Evolutionary conservation across 1,140 invertebrate genomes (phyloP).

Genomic region (Zaprionus kolodkinae): DNA sequence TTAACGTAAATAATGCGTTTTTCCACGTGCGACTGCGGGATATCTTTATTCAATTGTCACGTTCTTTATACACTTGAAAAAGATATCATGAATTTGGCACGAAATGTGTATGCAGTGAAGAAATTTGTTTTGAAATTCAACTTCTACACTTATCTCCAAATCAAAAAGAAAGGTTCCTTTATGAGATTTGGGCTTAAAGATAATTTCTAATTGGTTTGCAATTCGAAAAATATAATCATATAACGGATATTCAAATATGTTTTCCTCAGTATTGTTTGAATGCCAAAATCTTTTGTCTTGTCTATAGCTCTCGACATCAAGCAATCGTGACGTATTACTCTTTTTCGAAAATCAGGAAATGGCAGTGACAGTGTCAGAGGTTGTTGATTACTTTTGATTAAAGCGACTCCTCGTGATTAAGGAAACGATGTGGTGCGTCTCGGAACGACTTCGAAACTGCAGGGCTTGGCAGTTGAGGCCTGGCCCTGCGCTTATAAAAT

Average conservation of each 20-base stretch:
- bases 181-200: no score
- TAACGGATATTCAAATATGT: neutral
- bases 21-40: slow-evolving; percentile 53
- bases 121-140: neutral
- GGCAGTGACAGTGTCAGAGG: slow-evolving; percentile 16
- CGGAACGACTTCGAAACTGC: slow-evolving; percentile 1
- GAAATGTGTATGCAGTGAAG: neutral
- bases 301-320: neutral
- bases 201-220: no score
- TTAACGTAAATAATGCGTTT: neutral
- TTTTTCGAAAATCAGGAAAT: neutral
- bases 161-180: no score
- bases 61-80: slow-evolving; percentile 43
- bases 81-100: neutral
- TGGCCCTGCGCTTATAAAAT: slow-evolving; percentile 43
- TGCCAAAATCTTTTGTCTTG: neutral
- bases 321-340: neutral
- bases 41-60: slow-evolving; percentile 53
- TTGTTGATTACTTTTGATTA: slow-evolving; percentile 53
- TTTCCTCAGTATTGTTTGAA: neutral
- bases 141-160: neutral
- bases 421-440: neutral
- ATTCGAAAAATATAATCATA: neutral
- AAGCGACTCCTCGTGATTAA: slow-evolving; percentile 33
- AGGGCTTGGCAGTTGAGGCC: no score